A percentile compares a stretch with the other conserved stretches of the same genome.
Conservation (phyloP, 2,797 vertebrate species). For the Mormyrus proboscirostris region DNA sequence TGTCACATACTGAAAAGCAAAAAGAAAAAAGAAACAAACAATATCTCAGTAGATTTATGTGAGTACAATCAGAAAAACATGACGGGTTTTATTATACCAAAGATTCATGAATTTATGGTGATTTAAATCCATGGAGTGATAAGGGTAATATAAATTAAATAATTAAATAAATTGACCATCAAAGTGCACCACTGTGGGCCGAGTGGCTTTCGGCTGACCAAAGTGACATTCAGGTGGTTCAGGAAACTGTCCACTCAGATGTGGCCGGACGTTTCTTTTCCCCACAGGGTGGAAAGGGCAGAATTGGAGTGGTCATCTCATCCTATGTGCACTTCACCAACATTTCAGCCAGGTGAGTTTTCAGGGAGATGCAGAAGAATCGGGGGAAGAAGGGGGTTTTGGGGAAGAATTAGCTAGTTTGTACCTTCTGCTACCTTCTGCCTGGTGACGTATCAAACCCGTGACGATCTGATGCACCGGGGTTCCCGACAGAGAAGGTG, state of each 20-base stretch:
- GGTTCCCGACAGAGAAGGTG: background rate
- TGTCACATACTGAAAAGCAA: background rate
- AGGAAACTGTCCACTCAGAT: background rate
- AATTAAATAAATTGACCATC: background rate
- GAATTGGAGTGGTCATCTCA: constrained; percentile 87
- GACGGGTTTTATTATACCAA: background rate
- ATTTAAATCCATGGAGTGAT: background rate
- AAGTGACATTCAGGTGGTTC: background rate
- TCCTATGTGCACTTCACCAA: constrained; percentile 93
- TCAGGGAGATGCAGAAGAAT: background rate
- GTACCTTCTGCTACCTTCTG: background rate
- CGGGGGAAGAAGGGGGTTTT: background rate
- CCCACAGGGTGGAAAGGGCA: constrained; percentile 81
- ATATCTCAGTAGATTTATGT: background rate
- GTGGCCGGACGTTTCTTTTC: background rate
- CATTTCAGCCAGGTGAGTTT: constrained; percentile 82
- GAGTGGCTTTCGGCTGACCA: background rate
- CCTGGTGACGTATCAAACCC: background rate
- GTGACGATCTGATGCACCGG: background rate
- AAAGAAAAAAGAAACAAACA: background rate
- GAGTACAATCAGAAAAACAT: background rate
- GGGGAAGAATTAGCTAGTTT: background rate
- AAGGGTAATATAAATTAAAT: background rate
- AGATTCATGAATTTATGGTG: background rate
- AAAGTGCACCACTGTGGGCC: background rate